A percentile compares a stretch with the other conserved stretches of the same genome.
These are phyloP conservation scores for Lathamus discolor DNA, from an alignment of 2,113 vertebrate genomes.

Conservation along the genomic window DNA sequence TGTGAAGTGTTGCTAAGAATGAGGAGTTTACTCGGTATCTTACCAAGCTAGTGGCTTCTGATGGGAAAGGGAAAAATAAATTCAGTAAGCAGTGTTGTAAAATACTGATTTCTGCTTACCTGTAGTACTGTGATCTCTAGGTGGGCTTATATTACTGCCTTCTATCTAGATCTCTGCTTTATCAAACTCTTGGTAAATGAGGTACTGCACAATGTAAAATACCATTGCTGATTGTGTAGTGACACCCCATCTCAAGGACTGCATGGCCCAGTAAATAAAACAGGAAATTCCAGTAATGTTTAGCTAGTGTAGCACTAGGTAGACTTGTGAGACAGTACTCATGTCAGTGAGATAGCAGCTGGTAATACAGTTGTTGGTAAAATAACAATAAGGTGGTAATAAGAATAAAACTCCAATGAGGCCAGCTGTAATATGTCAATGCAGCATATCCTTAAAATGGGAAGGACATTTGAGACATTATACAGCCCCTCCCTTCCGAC, in stretches of 20 bases:
- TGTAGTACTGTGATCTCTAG: neutral
- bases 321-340: neutral
- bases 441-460: neutral
- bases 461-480: neutral
- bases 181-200: neutral
- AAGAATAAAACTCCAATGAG: neutral
- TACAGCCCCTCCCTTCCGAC: neutral
- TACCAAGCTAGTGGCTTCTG: neutral
- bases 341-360: neutral
- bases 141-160: neutral
- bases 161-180: neutral
- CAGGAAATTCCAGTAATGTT: neutral
- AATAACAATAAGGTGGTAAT: neutral
- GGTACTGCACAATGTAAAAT: neutral
- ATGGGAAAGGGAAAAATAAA: neutral
- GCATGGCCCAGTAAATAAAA: neutral
- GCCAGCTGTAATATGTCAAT: neutral
- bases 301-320: neutral
- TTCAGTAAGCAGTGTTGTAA: neutral
- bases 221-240: neutral
- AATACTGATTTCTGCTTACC: neutral
- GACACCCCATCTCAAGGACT: accelerated
- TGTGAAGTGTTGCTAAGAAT: neutral
- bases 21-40: neutral
- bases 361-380: neutral